Evolutionary conservation across 1,140 invertebrate genomes (phyloP).

Genomic region (Oryzaephilus surinamensis): DNA sequence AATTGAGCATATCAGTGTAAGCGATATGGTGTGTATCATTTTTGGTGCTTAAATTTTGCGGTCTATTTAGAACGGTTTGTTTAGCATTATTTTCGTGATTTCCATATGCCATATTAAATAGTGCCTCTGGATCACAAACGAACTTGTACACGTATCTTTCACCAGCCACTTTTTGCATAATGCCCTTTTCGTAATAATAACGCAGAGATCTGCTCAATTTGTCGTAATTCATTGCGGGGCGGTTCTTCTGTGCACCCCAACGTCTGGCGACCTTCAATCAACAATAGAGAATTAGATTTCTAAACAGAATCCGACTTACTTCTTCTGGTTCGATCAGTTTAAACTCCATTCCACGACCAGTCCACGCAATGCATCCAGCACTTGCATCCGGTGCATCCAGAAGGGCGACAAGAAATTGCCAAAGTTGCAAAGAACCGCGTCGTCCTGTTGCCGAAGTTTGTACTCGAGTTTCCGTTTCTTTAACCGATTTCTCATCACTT

Average conservation of each 20-base stretch:
- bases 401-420: constrained; percentile 88
- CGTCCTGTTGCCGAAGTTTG: constrained; percentile 35
- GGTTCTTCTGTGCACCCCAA: constrained; percentile 78
- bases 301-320: constrained; percentile 37
- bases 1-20: constrained; percentile 36
- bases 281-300: constrained; percentile 2
- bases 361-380: constrained; percentile 89
- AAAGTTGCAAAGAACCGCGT: constrained; percentile 79
- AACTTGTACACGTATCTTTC: constrained; percentile 95
- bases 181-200: constrained; percentile 96
- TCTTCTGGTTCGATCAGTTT: constrained; percentile 92
- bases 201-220: constrained; percentile 84
- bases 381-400: constrained; percentile 73
- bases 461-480: constrained; percentile 10
- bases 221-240: constrained; percentile 96
- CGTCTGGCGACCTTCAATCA: constrained; percentile 58
- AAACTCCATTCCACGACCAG: constrained; percentile 87
- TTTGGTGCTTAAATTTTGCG: constrained; percentile 26
- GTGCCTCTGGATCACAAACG: constrained; percentile 85
- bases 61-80: constrained; percentile 12
- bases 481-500: constrained; percentile 14
- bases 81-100: constrained; percentile 13
- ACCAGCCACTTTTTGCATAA: constrained; percentile 96
- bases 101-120: constrained; percentile 76
- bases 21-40: constrained; percentile 31